Base-by-base conservation (phyloP, 1,140 invertebrate species). In the Diprion similis region DNA sequence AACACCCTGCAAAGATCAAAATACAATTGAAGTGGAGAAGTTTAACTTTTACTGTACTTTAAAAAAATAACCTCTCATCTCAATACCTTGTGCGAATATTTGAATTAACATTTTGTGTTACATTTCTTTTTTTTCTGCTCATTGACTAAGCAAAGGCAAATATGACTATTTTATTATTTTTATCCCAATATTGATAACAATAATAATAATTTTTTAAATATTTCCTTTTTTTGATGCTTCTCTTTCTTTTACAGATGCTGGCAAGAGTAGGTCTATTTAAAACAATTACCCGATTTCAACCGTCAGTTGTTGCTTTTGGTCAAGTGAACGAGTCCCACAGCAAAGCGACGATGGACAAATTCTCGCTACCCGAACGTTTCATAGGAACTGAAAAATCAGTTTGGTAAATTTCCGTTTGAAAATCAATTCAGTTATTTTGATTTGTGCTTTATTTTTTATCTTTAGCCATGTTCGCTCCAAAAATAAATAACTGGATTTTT, bases 381-480 rank as follows among this genome's bases (percentile, higher is more conserved):
- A 77, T 81, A 70, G 89, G 88, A 76, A 87, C 86, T 72, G 89
- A 90, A 73, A 89, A 88, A 75, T 90, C 88, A 77, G 85, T 91
- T 10, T 91, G 90, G 90, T 91, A 87, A 84, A 15, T 64, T 64
- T 68, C n/a, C 59, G 65, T 37, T 68, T 65, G 47, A 66, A 70
- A 48, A 47, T 75, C 48, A 69, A 66, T 69, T 78, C 11, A 45
- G 45, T 11, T 45, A 24, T 48, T 69, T n/a, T 65, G 68, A 66
- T n/a, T 46, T 37, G 24, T 37, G 24, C 24, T 37, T 37, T 37
- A 37, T 37, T 37, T 37, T 6, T 37, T 37, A 37, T 37, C 24
- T 37, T 51, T 7, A 46, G 45, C 24, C 65, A 66, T 6, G 9
- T 6, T 64, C n/a, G 1, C 72, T 7, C 24, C 13, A 67, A 66